Conservation (phyloP, 2,113 vertebrate species). For the Thomomys bottae region DNA sequence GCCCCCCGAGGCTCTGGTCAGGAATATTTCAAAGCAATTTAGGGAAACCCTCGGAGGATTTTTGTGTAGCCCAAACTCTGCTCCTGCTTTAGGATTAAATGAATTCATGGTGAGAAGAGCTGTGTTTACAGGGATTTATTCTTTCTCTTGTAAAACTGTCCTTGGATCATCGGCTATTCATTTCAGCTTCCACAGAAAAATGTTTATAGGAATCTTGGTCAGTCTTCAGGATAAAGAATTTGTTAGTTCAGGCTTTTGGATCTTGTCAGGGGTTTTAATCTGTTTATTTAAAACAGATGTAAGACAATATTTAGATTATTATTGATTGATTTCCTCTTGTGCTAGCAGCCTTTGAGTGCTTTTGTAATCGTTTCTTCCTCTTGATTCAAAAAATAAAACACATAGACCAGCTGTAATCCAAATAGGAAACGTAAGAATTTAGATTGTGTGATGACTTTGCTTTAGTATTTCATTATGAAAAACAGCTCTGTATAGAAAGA, state of each 20-base stretch:
- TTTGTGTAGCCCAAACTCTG: background rate
- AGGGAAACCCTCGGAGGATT: background rate
- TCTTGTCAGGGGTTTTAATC: slow-evolving; percentile 29
- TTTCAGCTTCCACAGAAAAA: background rate
- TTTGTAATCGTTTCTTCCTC: slow-evolving; percentile 55
- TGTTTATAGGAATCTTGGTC: background rate
- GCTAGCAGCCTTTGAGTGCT: slow-evolving; percentile 60
- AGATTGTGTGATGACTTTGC: background rate
- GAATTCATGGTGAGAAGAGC: background rate
- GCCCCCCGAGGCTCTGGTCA: background rate
- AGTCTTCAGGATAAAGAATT: background rate
- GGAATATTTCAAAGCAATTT: background rate
- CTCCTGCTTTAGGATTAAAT: background rate
- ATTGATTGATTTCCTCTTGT: slow-evolving; percentile 53
- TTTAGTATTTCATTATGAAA: slow-evolving; percentile 23
- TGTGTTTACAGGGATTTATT: background rate
- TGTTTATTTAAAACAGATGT: slow-evolving; percentile 62
- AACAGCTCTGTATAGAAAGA: background rate
- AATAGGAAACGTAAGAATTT: slow-evolving; percentile 14
- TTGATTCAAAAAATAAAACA: slow-evolving; percentile 52
- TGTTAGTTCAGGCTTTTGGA: slow-evolving; percentile 5
- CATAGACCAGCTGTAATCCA: background rate
- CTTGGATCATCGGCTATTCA: slow-evolving; percentile 1
- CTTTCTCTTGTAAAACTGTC: background rate
- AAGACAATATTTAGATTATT: slow-evolving; percentile 4